Conservation (phyloP, 2,888 invertebrate species). For the Iphiclides podalirius region DNA sequence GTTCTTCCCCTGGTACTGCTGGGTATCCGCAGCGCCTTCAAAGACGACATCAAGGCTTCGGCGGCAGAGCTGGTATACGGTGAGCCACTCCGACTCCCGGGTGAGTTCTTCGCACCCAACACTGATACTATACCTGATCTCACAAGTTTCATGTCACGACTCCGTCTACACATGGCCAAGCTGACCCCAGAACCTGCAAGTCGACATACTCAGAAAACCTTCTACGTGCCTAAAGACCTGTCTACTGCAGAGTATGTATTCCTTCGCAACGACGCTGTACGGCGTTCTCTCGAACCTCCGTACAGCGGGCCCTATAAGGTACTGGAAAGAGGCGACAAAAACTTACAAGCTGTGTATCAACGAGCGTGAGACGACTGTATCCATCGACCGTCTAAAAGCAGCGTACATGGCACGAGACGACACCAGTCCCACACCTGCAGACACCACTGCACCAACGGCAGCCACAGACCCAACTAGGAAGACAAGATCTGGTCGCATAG, state of each 20-base stretch:
- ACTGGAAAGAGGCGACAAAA: slow-evolving; percentile 17
- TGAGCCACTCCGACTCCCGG: too few relatives aligned
- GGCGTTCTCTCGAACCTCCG: slow-evolving; percentile 7
- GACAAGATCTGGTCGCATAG: slow-evolving; percentile 1
- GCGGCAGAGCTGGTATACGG: too few relatives aligned
- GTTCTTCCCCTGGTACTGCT: neutral
- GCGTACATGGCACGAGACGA: slow-evolving; percentile 19
- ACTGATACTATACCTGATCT: too few relatives aligned
- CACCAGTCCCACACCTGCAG: neutral
- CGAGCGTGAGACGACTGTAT: slow-evolving; percentile 20
- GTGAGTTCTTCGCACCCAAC: neutral
- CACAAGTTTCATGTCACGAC: slow-evolving; percentile 4
- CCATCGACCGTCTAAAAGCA: slow-evolving; percentile 32
- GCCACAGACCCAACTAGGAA: neutral
- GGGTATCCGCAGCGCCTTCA: neutral
- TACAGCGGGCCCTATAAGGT: slow-evolving; percentile 28
- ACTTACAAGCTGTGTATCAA: slow-evolving; percentile 20
- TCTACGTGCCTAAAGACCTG: slow-evolving; percentile 29
- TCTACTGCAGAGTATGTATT: slow-evolving; percentile 25
- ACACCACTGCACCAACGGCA: neutral
- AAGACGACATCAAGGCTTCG: too few relatives aligned
- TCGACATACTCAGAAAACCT: slow-evolving; percentile 13
- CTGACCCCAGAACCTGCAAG: slow-evolving; percentile 15
- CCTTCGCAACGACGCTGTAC: slow-evolving; percentile 24
- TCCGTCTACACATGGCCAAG: neutral